phyloP scores from a whole-genome alignment of 2,888 invertebrate species.

The Aelia acuminata region DNA sequence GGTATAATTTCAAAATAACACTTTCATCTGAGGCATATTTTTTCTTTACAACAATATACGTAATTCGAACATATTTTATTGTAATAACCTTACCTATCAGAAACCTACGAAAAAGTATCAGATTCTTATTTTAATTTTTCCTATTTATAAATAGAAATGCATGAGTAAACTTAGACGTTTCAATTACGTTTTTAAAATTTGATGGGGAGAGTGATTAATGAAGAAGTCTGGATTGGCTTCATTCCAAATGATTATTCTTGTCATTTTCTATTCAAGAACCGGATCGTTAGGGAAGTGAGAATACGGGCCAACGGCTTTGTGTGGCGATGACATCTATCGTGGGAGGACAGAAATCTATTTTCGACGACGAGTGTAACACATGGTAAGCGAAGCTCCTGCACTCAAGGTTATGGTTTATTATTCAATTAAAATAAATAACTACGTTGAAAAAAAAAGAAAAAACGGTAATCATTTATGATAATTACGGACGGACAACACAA shows the following conservation, averaged over 20 bases:
- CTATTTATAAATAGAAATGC: not conserved
- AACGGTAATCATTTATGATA: no score
- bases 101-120: no score
- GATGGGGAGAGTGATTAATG: not conserved
- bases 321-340: not conserved
- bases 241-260: not conserved
- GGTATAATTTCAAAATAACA: no score
- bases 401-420: not conserved
- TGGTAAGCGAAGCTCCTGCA: not conserved
- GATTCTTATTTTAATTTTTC: not conserved
- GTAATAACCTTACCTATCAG: no score
- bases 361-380: no score
- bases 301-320: slow-evolving; percentile 19
- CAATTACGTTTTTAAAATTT: not conserved
- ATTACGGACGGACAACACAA: no score
- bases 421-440: not conserved
- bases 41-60: no score
- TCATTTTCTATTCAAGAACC: slow-evolving; percentile 2
- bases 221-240: not conserved
- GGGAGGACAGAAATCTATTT: not conserved
- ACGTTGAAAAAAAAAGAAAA: no score
- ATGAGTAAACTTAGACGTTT: not conserved
- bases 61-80: no score
- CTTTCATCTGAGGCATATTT: no score
- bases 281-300: slow-evolving; percentile 9